Evolutionary conservation across 2,888 invertebrate genomes (phyloP), one percentile per base, ranked within the genome.

Genomic region (Desoria tigrina): DNA sequence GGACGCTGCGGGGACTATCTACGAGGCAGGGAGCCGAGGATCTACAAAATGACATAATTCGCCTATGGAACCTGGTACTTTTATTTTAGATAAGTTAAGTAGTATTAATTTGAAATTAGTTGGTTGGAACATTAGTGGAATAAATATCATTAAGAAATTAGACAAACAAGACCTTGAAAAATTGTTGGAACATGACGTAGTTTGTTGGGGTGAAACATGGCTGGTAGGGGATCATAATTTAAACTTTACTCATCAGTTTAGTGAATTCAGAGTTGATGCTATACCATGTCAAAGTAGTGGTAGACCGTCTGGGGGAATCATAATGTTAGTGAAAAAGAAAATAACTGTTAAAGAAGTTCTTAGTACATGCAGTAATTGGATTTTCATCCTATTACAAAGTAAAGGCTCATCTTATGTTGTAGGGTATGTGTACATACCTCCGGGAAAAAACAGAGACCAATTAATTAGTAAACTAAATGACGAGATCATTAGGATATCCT

Each of bases 161-260:
- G 18, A n/a, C n/a, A n/a, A 32, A 14, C 6, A 7, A 27, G 18
- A 28, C 7, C 6, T 18, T 9, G 16, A 21, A 45, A 45, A 45
- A 16, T 18, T 45, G 6, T 18, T 45, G 16, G 9, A 21, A 18
- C 6, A 16, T 21, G 45, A 45, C 16, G 16, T 45, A 16, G 16
- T 45, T 6, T 45, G 45, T n/a, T 45, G 16, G 21, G 45, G 45
- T 16, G 45, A 45, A 45, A 45, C 45, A 9, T 45, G 45, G 45
- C 45, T 6, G 6, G 16, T 11, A 45, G 9, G 16, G 6, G 6
- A 18, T 6, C 6, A 9, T 45, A 21, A 45, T 16, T 9, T 45
- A 16, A 6, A 45, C 6, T 18, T 6, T 6, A 4, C 16, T 9
- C 6, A 16, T 21, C 4, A 45, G 4, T 45, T 18, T 21, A 16